phyloP scores from a whole-genome alignment of 2,797 vertebrate genomes.

The Sparus aurata region DNA sequence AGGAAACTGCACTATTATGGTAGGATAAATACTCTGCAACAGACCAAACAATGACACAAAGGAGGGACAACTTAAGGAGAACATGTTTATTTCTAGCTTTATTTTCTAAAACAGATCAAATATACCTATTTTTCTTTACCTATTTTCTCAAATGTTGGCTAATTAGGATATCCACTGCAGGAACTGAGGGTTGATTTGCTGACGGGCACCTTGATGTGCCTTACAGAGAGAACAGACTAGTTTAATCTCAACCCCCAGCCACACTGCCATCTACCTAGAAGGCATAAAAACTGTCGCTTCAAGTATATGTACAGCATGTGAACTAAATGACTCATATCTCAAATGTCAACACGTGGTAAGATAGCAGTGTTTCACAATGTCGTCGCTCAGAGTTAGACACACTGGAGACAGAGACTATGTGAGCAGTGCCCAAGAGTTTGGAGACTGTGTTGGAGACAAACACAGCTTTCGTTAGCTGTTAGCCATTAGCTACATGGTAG shows the following conservation, averaged over 20 bases:
- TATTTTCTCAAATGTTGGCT: neutral
- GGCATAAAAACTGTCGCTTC: neutral
- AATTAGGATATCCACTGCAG: neutral
- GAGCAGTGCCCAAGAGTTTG: too few relatives aligned
- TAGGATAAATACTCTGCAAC: too few relatives aligned
- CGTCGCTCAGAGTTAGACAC: too few relatives aligned
- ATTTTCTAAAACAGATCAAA: neutral
- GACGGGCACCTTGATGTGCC: slow-evolving; percentile 6
- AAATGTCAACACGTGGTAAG: neutral
- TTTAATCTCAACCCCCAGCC: neutral
- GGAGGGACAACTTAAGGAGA: neutral
- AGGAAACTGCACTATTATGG: too few relatives aligned
- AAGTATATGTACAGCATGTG: neutral
- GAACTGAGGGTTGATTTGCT: neutral
- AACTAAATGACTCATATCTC: neutral
- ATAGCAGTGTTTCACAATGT: too few relatives aligned
- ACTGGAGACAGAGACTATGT: too few relatives aligned
- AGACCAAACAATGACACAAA: too few relatives aligned
- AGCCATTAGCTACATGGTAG: too few relatives aligned
- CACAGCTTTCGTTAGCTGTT: too few relatives aligned
- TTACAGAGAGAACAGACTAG: neutral
- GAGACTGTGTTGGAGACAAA: too few relatives aligned
- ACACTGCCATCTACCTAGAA: neutral
- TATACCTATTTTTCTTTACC: neutral
- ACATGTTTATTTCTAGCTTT: neutral